Conservation (phyloP, 2,113 vertebrate genomes). For the Cichladusa arquata region DNA sequence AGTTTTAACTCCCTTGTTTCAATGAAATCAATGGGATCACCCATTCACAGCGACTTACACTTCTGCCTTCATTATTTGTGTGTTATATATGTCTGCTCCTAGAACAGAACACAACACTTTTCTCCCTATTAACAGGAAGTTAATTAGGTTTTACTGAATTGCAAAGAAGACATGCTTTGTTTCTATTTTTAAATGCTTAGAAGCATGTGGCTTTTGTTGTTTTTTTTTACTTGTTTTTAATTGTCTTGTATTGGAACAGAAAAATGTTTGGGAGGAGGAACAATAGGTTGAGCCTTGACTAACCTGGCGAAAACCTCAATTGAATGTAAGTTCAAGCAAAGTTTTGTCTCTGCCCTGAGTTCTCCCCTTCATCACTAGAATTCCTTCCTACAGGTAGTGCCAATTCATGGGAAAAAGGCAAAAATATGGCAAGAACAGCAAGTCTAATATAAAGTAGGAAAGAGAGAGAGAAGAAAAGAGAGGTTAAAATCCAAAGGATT, state of each 20-base stretch:
- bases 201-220: neutral
- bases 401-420: neutral
- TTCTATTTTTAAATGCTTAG: neutral
- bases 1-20: neutral
- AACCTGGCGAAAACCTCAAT: neutral
- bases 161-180: neutral
- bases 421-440: neutral
- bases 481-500: neutral
- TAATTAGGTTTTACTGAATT: conserved; percentile 20
- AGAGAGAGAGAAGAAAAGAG: neutral
- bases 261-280: neutral
- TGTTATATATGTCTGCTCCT: neutral
- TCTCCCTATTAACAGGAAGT: neutral
- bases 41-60: neutral
- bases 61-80: conserved; percentile 1
- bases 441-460: neutral
- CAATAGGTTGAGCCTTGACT: neutral
- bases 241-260: neutral
- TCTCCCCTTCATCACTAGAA: neutral
- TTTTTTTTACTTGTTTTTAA: neutral
- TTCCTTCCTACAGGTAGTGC: neutral
- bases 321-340: neutral
- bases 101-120: neutral
- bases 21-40: conserved; percentile 15
- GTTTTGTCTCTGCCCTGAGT: neutral